Percentiles rank a stretch among this genome's conserved stretches.
These are phyloP conservation scores for Acanthurus leucopareius DNA, from an alignment of 2,797 vertebrate species.

Conservation along the genomic window DNA sequence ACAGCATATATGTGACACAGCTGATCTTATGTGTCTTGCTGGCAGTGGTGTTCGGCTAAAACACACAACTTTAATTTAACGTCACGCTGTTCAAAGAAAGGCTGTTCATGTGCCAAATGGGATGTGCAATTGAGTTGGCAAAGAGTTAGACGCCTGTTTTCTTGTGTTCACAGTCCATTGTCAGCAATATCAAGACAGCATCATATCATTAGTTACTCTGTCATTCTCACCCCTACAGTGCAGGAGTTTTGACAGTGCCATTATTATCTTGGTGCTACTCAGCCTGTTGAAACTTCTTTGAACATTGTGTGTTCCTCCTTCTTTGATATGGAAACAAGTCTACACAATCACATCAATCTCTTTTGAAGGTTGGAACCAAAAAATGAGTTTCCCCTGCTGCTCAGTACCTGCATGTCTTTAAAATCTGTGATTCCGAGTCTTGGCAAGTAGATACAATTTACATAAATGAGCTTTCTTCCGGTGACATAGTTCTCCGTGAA, in stretches of 20 bases:
- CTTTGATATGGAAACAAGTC: slow-evolving; percentile 45
- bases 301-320: slow-evolving; percentile 14
- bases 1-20: slow-evolving; percentile 33
- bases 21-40: slow-evolving; percentile 44
- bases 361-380: not conserved
- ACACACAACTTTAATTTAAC: slow-evolving; percentile 58
- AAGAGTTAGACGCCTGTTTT: slow-evolving; percentile 10
- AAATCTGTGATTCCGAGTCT: slow-evolving; percentile 92
- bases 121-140: slow-evolving; percentile 32
- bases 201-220: no score
- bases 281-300: slow-evolving; percentile 22
- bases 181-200: no score
- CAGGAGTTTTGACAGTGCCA: slow-evolving; percentile 5
- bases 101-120: slow-evolving; percentile 21
- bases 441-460: slow-evolving; percentile 87
- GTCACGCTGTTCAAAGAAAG: slow-evolving; percentile 36
- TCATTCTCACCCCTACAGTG: no score
- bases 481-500: slow-evolving; percentile 90
- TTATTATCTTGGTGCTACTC: slow-evolving; percentile 20
- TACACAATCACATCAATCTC: slow-evolving; percentile 20
- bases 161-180: slow-evolving; percentile 22
- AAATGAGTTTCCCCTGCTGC: slow-evolving; percentile 9
- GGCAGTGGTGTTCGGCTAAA: slow-evolving; percentile 39
- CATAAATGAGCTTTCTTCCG: slow-evolving; percentile 91
- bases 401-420: slow-evolving; percentile 90